Conservation (phyloP, 2,113 vertebrate species). For the Amphilophus citrinellus region DNA sequence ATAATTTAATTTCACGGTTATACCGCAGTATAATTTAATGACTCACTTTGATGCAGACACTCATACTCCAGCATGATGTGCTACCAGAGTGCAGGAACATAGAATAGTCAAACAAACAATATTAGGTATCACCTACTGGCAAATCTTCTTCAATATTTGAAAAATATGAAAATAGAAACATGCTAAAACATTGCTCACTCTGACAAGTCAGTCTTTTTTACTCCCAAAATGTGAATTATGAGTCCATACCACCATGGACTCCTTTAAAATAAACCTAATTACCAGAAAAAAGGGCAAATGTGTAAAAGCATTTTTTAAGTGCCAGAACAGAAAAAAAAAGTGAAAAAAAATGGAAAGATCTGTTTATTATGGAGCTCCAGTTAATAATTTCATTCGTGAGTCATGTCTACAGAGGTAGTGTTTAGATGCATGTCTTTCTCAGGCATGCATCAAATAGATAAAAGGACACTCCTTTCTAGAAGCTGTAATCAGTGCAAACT, state of each 20-base stretch:
- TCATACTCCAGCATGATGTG: constrained; percentile 7
- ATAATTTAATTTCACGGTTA: background rate
- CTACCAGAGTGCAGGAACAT: constrained; percentile 3
- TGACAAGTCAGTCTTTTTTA: background rate
- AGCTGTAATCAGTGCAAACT: background rate
- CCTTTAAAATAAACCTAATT: background rate
- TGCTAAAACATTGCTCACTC: background rate
- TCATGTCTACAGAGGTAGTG: background rate
- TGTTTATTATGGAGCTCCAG: background rate
- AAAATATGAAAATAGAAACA: no score
- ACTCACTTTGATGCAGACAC: constrained; percentile 35
- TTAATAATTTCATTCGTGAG: background rate
- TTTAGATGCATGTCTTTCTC: background rate
- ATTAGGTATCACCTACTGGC: background rate
- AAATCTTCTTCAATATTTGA: background rate
- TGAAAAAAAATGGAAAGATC: background rate
- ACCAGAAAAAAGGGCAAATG: background rate
- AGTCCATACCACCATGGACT: background rate
- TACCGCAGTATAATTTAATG: constrained; percentile 34
- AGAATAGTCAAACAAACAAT: background rate
- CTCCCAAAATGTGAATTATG: background rate
- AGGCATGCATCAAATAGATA: background rate
- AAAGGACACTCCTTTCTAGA: background rate
- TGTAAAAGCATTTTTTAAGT: background rate
- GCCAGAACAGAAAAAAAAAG: background rate